Evolutionary conservation across 2,888 invertebrate genomes (phyloP), one percentile per base, ranked within the genome.

Genomic region (Acrobasis consociella): DNA sequence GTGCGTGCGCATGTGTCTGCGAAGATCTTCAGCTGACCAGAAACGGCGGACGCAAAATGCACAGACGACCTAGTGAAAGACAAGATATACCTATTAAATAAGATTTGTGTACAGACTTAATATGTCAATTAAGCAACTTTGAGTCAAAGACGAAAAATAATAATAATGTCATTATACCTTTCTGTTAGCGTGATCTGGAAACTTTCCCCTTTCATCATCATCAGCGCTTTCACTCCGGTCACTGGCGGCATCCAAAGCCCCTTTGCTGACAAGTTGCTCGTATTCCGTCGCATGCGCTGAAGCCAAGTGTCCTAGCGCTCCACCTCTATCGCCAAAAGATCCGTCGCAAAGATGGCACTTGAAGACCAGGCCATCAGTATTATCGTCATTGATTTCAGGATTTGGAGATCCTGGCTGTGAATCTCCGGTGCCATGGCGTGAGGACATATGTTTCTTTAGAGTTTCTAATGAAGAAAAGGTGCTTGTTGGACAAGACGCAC

Each of bases 321-420:
- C 96, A 65, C 95, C 94, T 2, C 98, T 93, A 52, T 96, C 96
- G 0, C 94, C 94, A 77, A 96, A 98, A 0, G 97, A 97, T 9
- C 95, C 95, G 75, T 98, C 98, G 82, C 99, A 99, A 0, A 99
- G 92, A 86, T 98, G 98, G 79, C 99, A 99, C 85, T 98, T 98
- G 90, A 96, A 98, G 8, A 97, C 97, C 62, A 97, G 85, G 69
- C 94, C 94, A 42, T 94, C 86, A 31, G 70, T 63, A 46, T 66
- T 76, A 62, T 88, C 86, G 16, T 87, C 89, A 37, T 77, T 70
- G 13, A 73, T 72, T 31, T 89, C 89, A 69, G 75, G 82, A 67
- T 69, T 83, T 37, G 91, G 85, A 50, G 91, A 92, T 70, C 91
- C 83, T 66, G 93, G 89, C 49, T 79, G 84, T 1, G 87, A 87